Base-by-base conservation (phyloP, 2,888 invertebrate genomes). In the Dusona sp. region DNA sequence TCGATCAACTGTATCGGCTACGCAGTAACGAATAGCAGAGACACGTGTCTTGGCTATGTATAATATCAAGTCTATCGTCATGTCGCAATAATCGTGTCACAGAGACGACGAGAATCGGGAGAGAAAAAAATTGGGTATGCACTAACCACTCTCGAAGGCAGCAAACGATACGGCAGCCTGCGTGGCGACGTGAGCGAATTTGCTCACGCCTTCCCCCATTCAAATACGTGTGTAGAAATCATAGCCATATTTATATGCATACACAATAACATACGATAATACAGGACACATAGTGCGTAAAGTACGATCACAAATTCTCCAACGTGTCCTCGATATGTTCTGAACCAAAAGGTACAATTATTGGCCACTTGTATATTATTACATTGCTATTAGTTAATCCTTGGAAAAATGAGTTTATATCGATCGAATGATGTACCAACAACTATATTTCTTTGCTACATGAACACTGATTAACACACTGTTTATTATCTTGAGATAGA, bases 141-240 rank as follows among this genome's bases (percentile, higher is more conserved):
- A 68, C 68, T 79, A 78, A 51, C 61, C 38, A 82, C 42, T 79
- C 38, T 79, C 74, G 25, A 29, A 42, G 54, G 65, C 64, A 81
- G 73, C 51, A 25, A 74, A 61, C 48, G 85, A 79, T 64, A 38
- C 75, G 79, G 54, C 83, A 86, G 85, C 51, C 85, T 83, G 85
- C 85, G 85, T 83, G 85, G 85, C 85, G 85, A 79, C 85, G 79
- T 38, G 79, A 68, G 48, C 75, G 64, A 83, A 83, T 86, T 86
- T 79, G 25, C 67, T 85, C 77, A 78, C 82, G 61, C 79, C 79
- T 75, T 68, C 65, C 79, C 64, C 79, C 65, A 78, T 79, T 68
- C 70, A 16, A 70, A 25, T 64, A 22, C 72, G 38, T 42, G 48
- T 72, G 25, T 25, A 54, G 33, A 36, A 22, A 79, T 45, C 25